Conservation (phyloP, 2,888 invertebrate genomes). For the Dryadula phaetusa region DNA sequence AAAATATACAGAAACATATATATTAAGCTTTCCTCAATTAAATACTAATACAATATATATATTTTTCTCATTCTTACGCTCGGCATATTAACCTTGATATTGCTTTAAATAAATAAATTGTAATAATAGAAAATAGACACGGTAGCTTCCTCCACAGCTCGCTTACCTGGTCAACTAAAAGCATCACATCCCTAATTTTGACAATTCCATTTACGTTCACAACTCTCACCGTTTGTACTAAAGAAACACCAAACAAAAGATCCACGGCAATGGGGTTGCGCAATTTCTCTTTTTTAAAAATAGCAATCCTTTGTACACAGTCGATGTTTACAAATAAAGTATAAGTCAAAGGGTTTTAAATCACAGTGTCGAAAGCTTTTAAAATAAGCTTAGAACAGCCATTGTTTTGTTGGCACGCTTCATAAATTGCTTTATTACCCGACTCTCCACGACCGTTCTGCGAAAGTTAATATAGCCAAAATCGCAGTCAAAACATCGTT, state of each 20-base stretch:
- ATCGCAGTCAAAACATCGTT: slow-evolving; percentile 78
- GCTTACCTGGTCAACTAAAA: slow-evolving; percentile 26
- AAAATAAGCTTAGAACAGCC: slow-evolving; percentile 81
- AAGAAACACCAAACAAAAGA: slow-evolving; percentile 66
- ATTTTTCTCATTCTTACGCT: neutral
- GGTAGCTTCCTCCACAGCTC: neutral
- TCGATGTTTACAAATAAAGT: slow-evolving; percentile 81
- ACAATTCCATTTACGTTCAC: slow-evolving; percentile 47
- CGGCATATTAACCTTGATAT: neutral
- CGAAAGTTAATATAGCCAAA: slow-evolving; percentile 79
- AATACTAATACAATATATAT: too few relatives aligned
- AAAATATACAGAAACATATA: too few relatives aligned
- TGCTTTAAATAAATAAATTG: neutral
- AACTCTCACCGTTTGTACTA: slow-evolving; percentile 67
- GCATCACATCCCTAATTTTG: slow-evolving; percentile 44
- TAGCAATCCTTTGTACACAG: slow-evolving; percentile 74
- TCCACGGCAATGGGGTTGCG: slow-evolving; percentile 77
- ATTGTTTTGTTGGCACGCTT: slow-evolving; percentile 80
- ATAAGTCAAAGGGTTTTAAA: slow-evolving; percentile 83
- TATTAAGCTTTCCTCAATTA: too few relatives aligned
- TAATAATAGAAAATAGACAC: neutral
- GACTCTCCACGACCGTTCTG: slow-evolving; percentile 64
- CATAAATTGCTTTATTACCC: slow-evolving; percentile 83
- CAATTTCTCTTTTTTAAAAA: slow-evolving; percentile 73
- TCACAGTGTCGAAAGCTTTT: slow-evolving; percentile 82